Base-by-base conservation (phyloP, 2,113 vertebrate genomes). In the Campylomormyrus numenius region DNA sequence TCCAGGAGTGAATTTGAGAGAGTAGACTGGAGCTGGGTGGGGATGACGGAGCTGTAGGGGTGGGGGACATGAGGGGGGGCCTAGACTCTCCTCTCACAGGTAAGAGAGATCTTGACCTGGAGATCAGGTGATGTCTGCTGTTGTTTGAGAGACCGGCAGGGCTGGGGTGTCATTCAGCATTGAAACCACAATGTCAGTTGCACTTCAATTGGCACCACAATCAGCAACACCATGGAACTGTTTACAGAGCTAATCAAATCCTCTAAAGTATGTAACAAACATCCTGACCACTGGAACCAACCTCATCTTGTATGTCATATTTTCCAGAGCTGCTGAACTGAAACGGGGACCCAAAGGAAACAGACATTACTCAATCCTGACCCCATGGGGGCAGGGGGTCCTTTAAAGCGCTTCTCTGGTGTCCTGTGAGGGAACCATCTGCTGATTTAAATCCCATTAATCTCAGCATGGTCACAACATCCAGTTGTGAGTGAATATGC, bases 221-320 rank as follows among this genome's bases (percentile, higher is more conserved):
- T 85, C 74, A 85, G 42, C 27, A 83, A 86, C 58, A 52, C 89
- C 70, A 9, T 62, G 52, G 19, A 87, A 49, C 7, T 48, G 74
- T 62, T 89, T 91, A 92, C 62, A 70, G 52, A 91, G 85, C 85
- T 89, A 66, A 90, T 83, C 70, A 87, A 91, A 90, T 91, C 56
- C 15, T 17, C 21, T 46, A 52, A 90, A 90, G 27, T 84, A 85
- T 91, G 89, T 24, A 84, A 87, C 42, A 89, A 90, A 90, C 86
- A 56, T 42, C 70, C 19, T 53, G 42, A 17, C 45, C 84, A 49
- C 84, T 87, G 66, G 39, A 62, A 53, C 31, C 15, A 31, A 5
- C 49, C n/a, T 56, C 48, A 17, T 86, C 2, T 35, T 87, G 85
- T 27, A 50, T 31, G 49, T 46, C 49, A 52, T 48, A 48, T 50